Conservation (phyloP, 2,113 vertebrate genomes). For the Leptobrachium leishanense region DNA sequence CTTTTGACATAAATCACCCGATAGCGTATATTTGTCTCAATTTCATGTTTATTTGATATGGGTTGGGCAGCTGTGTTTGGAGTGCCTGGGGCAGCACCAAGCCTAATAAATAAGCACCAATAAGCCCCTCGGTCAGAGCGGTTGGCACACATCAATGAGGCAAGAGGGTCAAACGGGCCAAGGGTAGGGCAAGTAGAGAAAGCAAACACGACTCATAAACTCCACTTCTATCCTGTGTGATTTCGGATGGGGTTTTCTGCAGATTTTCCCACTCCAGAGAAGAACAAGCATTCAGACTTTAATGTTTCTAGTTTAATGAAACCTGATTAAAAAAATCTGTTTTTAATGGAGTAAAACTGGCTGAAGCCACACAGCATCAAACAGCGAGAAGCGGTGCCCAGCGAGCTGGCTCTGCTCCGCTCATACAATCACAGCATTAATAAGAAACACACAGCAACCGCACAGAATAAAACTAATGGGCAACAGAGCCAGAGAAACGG, state of each 20-base stretch:
- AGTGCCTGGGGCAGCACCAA: too few relatives aligned
- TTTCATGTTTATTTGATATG: too few relatives aligned
- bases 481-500: conserved; percentile 30
- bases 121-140: too few relatives aligned
- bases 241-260: conserved; percentile 15
- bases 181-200: background rate
- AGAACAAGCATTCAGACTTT: conserved; percentile 63
- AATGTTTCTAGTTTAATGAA: conserved; percentile 64
- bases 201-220: conserved; percentile 6
- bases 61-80: too few relatives aligned
- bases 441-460: conserved; percentile 49
- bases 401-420: conserved; percentile 52
- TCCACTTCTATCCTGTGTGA: conserved; percentile 16
- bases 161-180: too few relatives aligned
- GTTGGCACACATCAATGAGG: too few relatives aligned
- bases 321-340: conserved; percentile 58
- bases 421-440: conserved; percentile 65
- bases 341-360: conserved; percentile 57
- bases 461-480: conserved; percentile 34
- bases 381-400: conserved; percentile 51
- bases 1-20: too few relatives aligned
- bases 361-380: conserved; percentile 59
- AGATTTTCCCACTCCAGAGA: conserved; percentile 24
- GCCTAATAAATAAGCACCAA: too few relatives aligned
- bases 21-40: too few relatives aligned